Percentiles rank a stretch among this genome's conserved stretches.
Conservation (phyloP, 2,113 vertebrate species). For the Fregata magnificens region DNA sequence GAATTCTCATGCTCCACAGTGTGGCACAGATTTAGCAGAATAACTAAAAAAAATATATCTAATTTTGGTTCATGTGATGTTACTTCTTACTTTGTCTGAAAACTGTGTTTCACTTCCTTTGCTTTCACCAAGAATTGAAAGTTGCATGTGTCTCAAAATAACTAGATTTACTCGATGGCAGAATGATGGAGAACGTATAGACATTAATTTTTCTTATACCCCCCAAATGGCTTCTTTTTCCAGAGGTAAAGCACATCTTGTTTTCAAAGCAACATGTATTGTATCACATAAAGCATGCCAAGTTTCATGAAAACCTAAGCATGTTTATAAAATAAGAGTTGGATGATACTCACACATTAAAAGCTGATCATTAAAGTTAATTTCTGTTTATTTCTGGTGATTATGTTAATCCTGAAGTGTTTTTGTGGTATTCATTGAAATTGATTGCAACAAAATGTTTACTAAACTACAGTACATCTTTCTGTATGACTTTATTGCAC, state of each 20-base stretch:
- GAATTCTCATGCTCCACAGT: background rate
- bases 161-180: background rate
- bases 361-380: background rate
- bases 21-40: background rate
- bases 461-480: background rate
- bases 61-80: background rate
- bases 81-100: background rate
- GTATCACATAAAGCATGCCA: background rate
- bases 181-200: background rate
- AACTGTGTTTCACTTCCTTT: background rate
- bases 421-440: background rate
- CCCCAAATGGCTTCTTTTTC: background rate
- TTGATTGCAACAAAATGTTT: background rate
- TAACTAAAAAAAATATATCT: background rate
- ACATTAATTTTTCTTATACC: background rate
- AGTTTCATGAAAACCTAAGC: background rate
- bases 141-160: background rate
- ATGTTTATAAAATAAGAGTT: background rate
- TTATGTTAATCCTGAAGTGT: background rate
- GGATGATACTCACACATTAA: background rate
- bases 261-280: conserved; percentile 20
- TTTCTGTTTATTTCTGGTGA: conserved; percentile 24
- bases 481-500: background rate
- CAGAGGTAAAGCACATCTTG: background rate
- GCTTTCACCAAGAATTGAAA: background rate